These are phyloP conservation scores for Lapara coniferarum DNA, from an alignment of 2,888 invertebrate species.

Conservation along the genomic window DNA sequence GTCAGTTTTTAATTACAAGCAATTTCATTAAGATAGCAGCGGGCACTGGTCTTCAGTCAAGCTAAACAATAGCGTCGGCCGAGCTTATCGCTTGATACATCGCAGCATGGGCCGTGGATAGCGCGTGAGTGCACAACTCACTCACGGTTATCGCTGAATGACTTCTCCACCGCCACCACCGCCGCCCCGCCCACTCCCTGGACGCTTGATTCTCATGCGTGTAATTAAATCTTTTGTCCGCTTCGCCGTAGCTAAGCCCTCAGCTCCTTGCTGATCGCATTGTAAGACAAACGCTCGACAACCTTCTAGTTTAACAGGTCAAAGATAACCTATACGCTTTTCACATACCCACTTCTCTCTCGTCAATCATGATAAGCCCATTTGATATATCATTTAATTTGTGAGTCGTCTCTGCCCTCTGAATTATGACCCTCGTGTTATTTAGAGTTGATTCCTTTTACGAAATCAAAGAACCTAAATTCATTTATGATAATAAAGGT, in stretches of 20 bases:
- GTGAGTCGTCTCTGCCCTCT: background rate
- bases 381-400: conserved; percentile 17
- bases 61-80: conserved; percentile 61
- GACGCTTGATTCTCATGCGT: conserved; percentile 81
- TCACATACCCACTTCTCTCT: conserved; percentile 26
- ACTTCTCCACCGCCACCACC: conserved; percentile 45
- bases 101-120: conserved; percentile 46
- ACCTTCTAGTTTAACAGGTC: conserved; percentile 64
- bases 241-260: conserved; percentile 62
- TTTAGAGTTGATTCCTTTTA: no score
- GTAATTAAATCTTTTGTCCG: conserved; percentile 83
- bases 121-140: conserved; percentile 68
- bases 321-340: conserved; percentile 29
- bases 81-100: conserved; percentile 61
- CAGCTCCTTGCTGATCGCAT: conserved; percentile 58
- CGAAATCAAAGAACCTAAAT: no score
- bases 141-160: conserved; percentile 60
- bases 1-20: conserved; percentile 54
- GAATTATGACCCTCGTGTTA: background rate
- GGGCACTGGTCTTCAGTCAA: conserved; percentile 58
- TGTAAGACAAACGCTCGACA: conserved; percentile 63
- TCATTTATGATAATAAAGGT: no score
- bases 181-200: conserved; percentile 49
- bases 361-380: conserved; percentile 17
- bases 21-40: conserved; percentile 66